Conservation (phyloP, 92 coral and sea anemone species). For the Siderastrea siderea region DNA sequence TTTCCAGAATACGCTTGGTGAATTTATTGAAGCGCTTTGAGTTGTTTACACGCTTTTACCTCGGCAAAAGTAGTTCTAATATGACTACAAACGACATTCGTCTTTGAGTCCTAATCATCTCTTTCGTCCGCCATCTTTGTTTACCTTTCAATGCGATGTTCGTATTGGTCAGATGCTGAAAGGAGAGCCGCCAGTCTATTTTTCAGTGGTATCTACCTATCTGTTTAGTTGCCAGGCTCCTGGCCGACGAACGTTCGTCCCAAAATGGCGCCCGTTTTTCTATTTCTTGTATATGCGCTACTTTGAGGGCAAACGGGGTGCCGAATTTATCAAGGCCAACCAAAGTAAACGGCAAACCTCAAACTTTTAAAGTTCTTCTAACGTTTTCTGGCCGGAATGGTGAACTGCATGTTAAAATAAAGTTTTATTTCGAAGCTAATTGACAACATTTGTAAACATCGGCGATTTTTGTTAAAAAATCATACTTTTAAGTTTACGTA, state of each 20-base stretch:
- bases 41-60: background rate
- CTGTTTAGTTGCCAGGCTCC: background rate
- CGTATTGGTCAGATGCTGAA: background rate
- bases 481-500: background rate
- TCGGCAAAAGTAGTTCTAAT: background rate
- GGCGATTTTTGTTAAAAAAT: background rate
- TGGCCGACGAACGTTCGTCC: background rate
- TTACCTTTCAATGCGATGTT: background rate
- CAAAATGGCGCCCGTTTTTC: slow-evolving; percentile 4
- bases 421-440: background rate
- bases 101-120: background rate
- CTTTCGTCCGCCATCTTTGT: background rate
- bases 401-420: background rate
- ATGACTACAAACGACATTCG: background rate
- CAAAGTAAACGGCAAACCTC: background rate
- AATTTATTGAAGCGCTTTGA: background rate
- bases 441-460: background rate
- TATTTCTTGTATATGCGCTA: background rate
- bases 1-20: background rate
- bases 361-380: background rate
- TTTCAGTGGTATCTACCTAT: slow-evolving; percentile 13
- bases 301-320: slow-evolving; percentile 9
- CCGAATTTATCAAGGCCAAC: background rate
- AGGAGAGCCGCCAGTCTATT: slow-evolving; percentile 4
- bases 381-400: slow-evolving; percentile 16